Evolutionary conservation across 2,888 invertebrate species (phyloP).

Genomic region (Tetrapedia diversipes): DNA sequence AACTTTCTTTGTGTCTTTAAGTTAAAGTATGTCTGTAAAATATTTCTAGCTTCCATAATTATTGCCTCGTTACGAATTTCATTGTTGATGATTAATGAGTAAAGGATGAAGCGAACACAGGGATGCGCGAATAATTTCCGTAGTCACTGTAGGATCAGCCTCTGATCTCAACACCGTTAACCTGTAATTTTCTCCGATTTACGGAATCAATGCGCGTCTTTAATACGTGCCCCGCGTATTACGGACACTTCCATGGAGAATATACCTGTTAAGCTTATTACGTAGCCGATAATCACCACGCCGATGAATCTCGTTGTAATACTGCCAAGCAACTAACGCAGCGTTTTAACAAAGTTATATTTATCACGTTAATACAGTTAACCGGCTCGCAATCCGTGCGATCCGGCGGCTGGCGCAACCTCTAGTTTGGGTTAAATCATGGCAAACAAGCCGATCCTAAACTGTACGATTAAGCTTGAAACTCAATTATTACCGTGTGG

Average conservation of each 20-base stretch:
- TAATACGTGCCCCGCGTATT: background rate
- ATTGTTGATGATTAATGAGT: no score
- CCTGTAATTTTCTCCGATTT: no score
- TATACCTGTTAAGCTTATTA: background rate
- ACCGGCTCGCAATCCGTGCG: constrained; percentile 5
- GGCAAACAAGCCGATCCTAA: constrained; percentile 48
- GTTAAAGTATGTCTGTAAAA: no score
- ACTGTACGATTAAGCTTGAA: constrained; percentile 50
- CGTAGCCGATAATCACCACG: background rate
- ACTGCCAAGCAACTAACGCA: constrained; percentile 5
- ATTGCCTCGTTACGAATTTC: no score
- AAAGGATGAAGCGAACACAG: no score
- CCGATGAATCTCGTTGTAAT: constrained; percentile 1
- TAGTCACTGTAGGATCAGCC: no score
- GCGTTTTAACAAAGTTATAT: constrained; percentile 33
- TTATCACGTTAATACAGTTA: constrained; percentile 46
- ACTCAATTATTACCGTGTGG: constrained; percentile 52
- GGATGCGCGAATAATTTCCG: no score
- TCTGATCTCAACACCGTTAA: no score
- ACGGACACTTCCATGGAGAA: background rate
- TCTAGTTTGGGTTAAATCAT: constrained; percentile 49
- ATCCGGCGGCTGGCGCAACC: constrained; percentile 40
- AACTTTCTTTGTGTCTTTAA: no score
- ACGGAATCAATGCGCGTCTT: no score
- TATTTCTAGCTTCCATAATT: no score